phyloP scores from a whole-genome alignment of 2,888 invertebrate genomes.

The Ichneumoninae sp. region DNA sequence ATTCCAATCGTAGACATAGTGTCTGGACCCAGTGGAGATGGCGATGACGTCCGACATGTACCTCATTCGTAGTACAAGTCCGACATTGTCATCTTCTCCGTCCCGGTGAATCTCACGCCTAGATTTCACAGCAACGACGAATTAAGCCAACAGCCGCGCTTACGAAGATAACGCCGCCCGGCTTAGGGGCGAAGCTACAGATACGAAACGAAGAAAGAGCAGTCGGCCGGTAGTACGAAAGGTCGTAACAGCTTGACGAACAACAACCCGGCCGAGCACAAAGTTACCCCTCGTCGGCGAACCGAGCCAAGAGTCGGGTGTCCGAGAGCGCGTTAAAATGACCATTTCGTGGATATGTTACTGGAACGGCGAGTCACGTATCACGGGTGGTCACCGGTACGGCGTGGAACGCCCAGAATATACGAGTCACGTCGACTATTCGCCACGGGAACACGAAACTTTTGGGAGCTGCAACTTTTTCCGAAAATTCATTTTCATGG shows the following conservation, averaged over 20 bases:
- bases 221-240: slow-evolving; percentile 43
- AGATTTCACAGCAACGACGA: slow-evolving; percentile 46
- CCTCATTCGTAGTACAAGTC: background rate
- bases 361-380: slow-evolving; percentile 55
- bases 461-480: slow-evolving; percentile 47
- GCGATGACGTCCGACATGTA: background rate
- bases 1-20: background rate
- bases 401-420: slow-evolving; percentile 17
- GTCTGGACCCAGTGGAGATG: background rate
- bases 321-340: slow-evolving; percentile 58
- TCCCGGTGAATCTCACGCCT: background rate
- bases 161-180: slow-evolving; percentile 20
- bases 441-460: slow-evolving; percentile 42
- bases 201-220: slow-evolving; percentile 21
- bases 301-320: slow-evolving; percentile 8
- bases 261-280: slow-evolving; percentile 34
- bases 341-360: slow-evolving; percentile 48
- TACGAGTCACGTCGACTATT: slow-evolving; percentile 52
- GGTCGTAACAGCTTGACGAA: slow-evolving; percentile 61
- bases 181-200: slow-evolving; percentile 22
- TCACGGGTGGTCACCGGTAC: slow-evolving; percentile 23
- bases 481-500: slow-evolving; percentile 43
- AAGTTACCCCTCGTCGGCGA: background rate
- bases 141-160: slow-evolving; percentile 46
- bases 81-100: background rate